phyloP scores from a whole-genome alignment of 2,888 invertebrate species.

The Pseudococcus viburni region DNA sequence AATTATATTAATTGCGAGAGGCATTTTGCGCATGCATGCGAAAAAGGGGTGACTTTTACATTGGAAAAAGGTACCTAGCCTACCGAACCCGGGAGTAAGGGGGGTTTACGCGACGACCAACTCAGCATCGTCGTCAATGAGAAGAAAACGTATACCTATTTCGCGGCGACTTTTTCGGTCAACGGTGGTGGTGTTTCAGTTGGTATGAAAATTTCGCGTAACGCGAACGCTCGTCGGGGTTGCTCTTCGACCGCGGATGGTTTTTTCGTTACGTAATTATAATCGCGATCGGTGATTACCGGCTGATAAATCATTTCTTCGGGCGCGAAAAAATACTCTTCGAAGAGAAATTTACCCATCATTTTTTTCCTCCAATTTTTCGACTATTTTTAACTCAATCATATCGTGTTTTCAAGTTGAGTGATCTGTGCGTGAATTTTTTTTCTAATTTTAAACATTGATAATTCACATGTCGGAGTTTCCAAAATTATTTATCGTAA shows the following conservation, averaged over 20 bases:
- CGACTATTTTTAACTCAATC: neutral
- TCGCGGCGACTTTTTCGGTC: constrained; percentile 38
- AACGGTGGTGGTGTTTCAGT: constrained; percentile 22
- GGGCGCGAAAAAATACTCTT: neutral
- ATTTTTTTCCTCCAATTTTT: neutral
- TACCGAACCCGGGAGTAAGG: neutral
- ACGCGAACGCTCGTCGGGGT: constrained; percentile 29
- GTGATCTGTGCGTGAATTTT: constrained; percentile 16
- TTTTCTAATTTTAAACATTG: neutral
- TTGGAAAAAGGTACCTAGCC: neutral
- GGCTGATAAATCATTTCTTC: neutral
- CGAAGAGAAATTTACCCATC: neutral
- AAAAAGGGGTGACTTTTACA: constrained; percentile 45
- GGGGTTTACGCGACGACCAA: constrained; percentile 10
- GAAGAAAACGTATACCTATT: constrained; percentile 46
- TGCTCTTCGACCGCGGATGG: neutral
- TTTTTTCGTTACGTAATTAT: constrained; percentile 33
- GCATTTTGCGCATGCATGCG: constrained; percentile 54
- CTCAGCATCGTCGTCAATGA: constrained; percentile 40
- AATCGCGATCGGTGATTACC: constrained; percentile 19
- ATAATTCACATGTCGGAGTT: neutral
- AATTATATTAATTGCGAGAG: constrained; percentile 45
- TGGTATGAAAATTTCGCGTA: constrained; percentile 33
- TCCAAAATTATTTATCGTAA: neutral
- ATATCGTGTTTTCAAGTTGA: neutral